Base-by-base conservation (phyloP, 2,888 invertebrate genomes). In the Acleris laterana region DNA sequence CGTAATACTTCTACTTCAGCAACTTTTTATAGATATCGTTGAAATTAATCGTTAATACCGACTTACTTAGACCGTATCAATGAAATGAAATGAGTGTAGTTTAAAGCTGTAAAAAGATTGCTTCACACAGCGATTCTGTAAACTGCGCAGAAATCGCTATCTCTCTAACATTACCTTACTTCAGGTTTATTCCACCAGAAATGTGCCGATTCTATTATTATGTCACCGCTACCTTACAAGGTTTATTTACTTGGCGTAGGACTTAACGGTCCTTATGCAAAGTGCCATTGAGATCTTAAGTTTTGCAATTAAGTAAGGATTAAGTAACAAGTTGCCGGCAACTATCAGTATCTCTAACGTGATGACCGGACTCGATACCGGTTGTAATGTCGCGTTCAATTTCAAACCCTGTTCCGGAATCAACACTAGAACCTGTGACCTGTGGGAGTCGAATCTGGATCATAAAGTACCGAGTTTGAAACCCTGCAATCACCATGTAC, bases 201-300 rank as follows among this genome's bases (percentile, higher is more conserved):
- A 44, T 42, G n/a, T 48, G 48, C 48, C 48, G 64, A 55, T 60
- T 65, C 60, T 52, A 65, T 65, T 63, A 63, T 59, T 65, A 65
- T 55, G 60, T 61, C 65, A 65, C 11, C 50, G 19, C 13, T 57
- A 38, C 57, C 22, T 25, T 25, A 25, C 42, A 13, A 3, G 57
- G 57, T 25, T 25, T 13, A 25, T 25, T 57, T 57, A 25, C 25
- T 53, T 53, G 42, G 53, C 59, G 19, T 60, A 60, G 59, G 17
- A 65, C 48, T 49, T 65, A 56, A 50, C 51, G 20, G 57, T 57
- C 61, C 66, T 66, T 62, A 62, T 66, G 66, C 66, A 66, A 66
- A 66, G 48, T 66, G 51, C 56, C 61, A 66, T 61, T 61, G 56
- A 56, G 61, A 60, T 60, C 60, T 60, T 56, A 60, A 55, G 65